These are phyloP conservation scores for Dasyornis broadbenti DNA, from an alignment of 2,113 vertebrate species.

Conservation along the genomic window DNA sequence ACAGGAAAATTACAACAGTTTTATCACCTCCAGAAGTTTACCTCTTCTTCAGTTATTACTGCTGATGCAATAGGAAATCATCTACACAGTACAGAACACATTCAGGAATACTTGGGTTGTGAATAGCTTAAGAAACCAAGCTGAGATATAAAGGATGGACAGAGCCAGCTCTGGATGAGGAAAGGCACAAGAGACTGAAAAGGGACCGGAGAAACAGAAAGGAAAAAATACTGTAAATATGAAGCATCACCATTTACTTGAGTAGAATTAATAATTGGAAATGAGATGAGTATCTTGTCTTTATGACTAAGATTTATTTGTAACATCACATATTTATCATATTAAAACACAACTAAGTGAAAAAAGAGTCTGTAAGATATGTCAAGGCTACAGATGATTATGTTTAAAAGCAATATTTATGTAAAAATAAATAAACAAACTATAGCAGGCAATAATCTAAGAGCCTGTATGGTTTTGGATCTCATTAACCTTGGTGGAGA, in stretches of 20 bases:
- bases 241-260: background rate
- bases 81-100: background rate
- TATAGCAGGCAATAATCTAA: background rate
- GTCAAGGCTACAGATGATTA: background rate
- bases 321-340: background rate
- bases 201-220: background rate
- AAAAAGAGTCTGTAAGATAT: background rate
- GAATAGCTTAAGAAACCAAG: background rate
- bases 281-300: background rate
- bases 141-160: background rate
- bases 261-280: background rate
- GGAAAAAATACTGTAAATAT: background rate
- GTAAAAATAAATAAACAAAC: background rate
- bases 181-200: background rate
- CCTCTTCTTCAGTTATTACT: background rate
- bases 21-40: background rate
- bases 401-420: background rate
- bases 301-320: background rate
- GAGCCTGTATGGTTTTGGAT: background rate
- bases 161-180: background rate
- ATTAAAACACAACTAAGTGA: background rate
- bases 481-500: background rate
- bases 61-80: background rate
- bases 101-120: background rate
- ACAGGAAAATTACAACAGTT: background rate